Evolutionary conservation across 92 coral and sea anemone species (phyloP).

Genomic region (Bergia puertoricense): DNA sequence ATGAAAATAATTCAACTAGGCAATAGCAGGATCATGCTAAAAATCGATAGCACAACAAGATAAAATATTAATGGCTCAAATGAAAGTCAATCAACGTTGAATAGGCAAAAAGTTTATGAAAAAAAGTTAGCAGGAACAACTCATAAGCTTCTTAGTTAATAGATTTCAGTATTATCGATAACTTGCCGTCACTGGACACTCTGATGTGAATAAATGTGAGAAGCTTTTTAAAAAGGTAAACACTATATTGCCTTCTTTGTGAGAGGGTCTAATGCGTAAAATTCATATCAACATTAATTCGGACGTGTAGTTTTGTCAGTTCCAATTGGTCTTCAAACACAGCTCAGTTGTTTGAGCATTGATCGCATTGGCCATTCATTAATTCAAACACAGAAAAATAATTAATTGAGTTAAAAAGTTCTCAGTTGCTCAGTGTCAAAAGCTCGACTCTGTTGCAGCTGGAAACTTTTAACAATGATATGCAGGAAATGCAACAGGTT

Average conservation of each 20-base stretch:
- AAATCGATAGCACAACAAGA: not conserved
- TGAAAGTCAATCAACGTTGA: too few relatives aligned
- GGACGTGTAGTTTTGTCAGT: not conserved
- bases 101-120: too few relatives aligned
- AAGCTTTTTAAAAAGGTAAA: too few relatives aligned
- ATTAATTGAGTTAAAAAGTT: too few relatives aligned
- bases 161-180: not conserved
- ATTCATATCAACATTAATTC: too few relatives aligned
- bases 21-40: not conserved
- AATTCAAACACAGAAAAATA: too few relatives aligned
- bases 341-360: not conserved
- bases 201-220: too few relatives aligned
- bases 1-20: not conserved
- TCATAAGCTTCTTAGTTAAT: not conserved
- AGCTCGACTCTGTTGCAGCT: not conserved
- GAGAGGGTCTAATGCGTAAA: not conserved
- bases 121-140: not conserved
- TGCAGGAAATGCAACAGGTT: not conserved
- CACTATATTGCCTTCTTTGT: not conserved
- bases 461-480: not conserved
- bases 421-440: not conserved
- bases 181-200: too few relatives aligned
- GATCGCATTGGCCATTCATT: not conserved
- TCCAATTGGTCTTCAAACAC: not conserved
- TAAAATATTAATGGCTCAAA: too few relatives aligned